These are phyloP conservation scores for Ophthalmolycus amberensis DNA, from an alignment of 2,113 vertebrate genomes.

Conservation along the genomic window DNA sequence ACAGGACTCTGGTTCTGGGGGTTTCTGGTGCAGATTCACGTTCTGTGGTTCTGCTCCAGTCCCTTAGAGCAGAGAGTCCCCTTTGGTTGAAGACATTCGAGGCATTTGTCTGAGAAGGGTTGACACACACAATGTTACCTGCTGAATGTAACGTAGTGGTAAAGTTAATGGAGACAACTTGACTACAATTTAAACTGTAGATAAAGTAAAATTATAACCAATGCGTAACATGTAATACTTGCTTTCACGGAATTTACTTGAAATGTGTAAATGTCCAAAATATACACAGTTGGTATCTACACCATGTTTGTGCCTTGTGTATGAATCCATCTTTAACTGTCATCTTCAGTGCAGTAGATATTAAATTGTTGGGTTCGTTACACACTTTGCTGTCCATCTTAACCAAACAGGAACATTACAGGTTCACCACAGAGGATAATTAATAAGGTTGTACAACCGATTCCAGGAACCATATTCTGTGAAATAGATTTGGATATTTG, in stretches of 20 bases:
- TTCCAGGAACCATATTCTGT: no score
- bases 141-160: not conserved
- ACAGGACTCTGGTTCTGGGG: slow-evolving; percentile 58
- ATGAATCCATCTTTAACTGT: not conserved
- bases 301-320: not conserved
- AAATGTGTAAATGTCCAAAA: not conserved
- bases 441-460: not conserved
- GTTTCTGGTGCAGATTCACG: slow-evolving; percentile 60
- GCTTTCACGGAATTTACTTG: not conserved
- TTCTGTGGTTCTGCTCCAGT: slow-evolving; percentile 78
- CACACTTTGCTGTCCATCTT: not conserved
- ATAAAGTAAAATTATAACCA: not conserved
- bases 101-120: slow-evolving; percentile 94
- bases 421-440: not conserved
- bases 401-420: not conserved
- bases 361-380: not conserved
- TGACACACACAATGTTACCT: not conserved
- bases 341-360: not conserved
- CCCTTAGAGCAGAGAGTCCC: slow-evolving; percentile 51
- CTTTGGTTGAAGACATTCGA: slow-evolving; percentile 82
- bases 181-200: no score
- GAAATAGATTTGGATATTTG: not conserved
- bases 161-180: not conserved
- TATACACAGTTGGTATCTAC: not conserved
- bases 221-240: not conserved